Conservation (phyloP, 2,797 vertebrate species). For the Cheirogaleus major region DNA sequence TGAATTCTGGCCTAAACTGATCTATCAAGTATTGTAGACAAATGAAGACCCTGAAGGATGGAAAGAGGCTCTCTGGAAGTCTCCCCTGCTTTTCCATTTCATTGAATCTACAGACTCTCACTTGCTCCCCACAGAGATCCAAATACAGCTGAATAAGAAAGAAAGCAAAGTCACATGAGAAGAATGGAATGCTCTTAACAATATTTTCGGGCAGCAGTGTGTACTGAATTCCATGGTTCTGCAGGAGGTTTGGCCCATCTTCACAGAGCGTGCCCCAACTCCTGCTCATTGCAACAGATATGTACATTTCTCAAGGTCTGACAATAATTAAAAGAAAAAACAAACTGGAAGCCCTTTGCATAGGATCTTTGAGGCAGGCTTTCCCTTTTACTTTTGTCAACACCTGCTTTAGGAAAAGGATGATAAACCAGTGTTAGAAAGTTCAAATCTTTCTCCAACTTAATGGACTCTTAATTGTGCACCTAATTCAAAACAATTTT, state of each 20-base stretch:
- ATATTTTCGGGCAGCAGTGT: constrained; percentile 74
- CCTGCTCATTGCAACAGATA: constrained; percentile 72
- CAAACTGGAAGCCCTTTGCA: constrained; percentile 38
- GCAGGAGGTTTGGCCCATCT: constrained; percentile 67
- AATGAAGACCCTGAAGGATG: constrained; percentile 40
- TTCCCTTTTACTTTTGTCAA: constrained; percentile 49
- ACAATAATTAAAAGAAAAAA: constrained; percentile 64
- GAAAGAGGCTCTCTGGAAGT: constrained; percentile 46
- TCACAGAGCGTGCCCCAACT: constrained; percentile 61
- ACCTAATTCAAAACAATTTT: constrained; percentile 43
- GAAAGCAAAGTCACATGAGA: constrained; percentile 71
- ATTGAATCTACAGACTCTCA: constrained; percentile 42
- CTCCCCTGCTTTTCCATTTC: constrained; percentile 46
- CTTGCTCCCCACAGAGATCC: constrained; percentile 73
- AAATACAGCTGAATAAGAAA: constrained; percentile 59
- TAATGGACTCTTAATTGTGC: background rate
- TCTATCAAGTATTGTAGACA: constrained; percentile 63
- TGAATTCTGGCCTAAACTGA: constrained; percentile 59
- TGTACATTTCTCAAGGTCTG: constrained; percentile 66
- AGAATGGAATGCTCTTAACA: constrained; percentile 71
- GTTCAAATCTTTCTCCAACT: background rate
- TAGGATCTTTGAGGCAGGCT: constrained; percentile 41
- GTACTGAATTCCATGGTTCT: constrained; percentile 73
- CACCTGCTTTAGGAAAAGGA: constrained; percentile 50
- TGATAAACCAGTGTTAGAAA: background rate